phyloP scores from a whole-genome alignment of 2,888 invertebrate species.

The Plutella xylostella region DNA sequence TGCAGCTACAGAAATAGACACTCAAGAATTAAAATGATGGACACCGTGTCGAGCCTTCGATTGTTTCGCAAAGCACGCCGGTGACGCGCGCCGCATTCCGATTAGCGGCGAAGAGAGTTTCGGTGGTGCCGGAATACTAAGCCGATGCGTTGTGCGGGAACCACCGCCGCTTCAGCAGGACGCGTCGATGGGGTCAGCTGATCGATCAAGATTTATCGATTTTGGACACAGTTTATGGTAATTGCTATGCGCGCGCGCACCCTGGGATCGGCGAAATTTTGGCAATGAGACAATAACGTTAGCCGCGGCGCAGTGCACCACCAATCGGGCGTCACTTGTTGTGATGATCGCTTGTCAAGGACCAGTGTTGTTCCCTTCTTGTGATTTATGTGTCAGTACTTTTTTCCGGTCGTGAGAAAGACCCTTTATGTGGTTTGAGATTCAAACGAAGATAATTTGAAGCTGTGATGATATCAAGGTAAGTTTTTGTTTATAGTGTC shows the following conservation, averaged over 20 bases:
- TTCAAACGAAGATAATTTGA: neutral
- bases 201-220: conserved; percentile 32
- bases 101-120: conserved; percentile 58
- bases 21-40: conserved; percentile 32
- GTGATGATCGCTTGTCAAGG: conserved; percentile 40
- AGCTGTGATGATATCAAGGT: conserved; percentile 36
- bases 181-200: conserved; percentile 22
- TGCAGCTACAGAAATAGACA: too few species aligned
- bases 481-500: conserved; percentile 21
- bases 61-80: conserved; percentile 59
- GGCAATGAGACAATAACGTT: conserved; percentile 31
- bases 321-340: conserved; percentile 36
- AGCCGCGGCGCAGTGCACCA: conserved; percentile 24
- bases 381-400: conserved; percentile 30
- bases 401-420: neutral
- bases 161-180: conserved; percentile 27
- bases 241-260: conserved; percentile 43
- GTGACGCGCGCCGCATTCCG: conserved; percentile 51
- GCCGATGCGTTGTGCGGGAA: conserved; percentile 35
- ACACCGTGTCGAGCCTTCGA: conserved; percentile 41
- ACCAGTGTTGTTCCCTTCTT: conserved; percentile 26
- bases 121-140: conserved; percentile 57
- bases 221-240: conserved; percentile 32
- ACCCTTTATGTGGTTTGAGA: too few species aligned
- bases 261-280: conserved; percentile 54